Evolutionary conservation across 1,140 invertebrate species (phyloP), one percentile per base, ranked within the genome.

Genomic region (Anastrepha ludens): DNA sequence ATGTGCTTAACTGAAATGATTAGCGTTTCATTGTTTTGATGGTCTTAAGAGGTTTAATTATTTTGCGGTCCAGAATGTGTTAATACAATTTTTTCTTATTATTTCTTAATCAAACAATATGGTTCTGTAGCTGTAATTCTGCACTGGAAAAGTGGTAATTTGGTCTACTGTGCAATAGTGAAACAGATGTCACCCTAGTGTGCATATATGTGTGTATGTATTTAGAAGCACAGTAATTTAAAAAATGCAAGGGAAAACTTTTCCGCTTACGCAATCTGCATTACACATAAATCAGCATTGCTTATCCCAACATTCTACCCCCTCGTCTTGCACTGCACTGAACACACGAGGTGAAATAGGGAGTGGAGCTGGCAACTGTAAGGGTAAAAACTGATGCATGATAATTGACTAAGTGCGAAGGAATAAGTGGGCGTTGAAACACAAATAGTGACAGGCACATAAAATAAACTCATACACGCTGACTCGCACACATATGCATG

Each of bases 371-470:
- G 67, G 29, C 29, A 29, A 29, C 29, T 29, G 29, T 29, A n/a
- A 20, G 67, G 15, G 41, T 44, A 47, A 44, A 44, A 74, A 74
- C 39, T 74, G 41, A 44, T 74, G 67, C 67, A 74, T 74, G 67
- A 74, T 74, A 74, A 74, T 74, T 74, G 67, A 74, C 67, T 74
- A 74, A 74, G 67, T 74, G 67, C 67, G 67, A 39, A 74, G 67
- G 67, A 44, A 74, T 44, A 41, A 74, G 67, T 74, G 67, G 67
- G 67, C 67, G 67, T 74, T n/a, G 67, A 74, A 74, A 74, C 44
- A 15, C 67, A 74, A 74, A 74, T 41, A 74, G 44, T 74, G 39
- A 74, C 67, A 74, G 67, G 44, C 67, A 17, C 67, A 47, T 55
- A 44, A 74, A 74, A 74, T 74, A 47, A 44, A 47, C 67, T 74